Evolutionary conservation across 2,888 invertebrate genomes (phyloP).

Genomic region (Amorpha juglandis): DNA sequence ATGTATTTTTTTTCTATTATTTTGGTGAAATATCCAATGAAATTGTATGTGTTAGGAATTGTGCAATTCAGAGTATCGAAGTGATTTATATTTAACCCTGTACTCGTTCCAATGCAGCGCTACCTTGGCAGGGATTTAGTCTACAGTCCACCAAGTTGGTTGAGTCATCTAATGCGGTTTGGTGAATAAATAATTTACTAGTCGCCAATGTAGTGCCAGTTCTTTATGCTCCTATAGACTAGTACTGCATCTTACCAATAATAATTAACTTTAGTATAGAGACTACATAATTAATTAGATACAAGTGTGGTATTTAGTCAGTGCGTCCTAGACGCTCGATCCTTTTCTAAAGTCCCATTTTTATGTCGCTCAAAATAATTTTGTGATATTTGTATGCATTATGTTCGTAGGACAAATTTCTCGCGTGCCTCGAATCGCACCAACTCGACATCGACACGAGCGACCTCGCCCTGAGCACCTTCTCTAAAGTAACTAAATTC

Average conservation of each 20-base stretch:
- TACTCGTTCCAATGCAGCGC: neutral
- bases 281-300: neutral
- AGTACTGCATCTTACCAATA: neutral
- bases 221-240: neutral
- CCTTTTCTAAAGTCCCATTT: neutral
- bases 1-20: too few species aligned
- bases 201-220: neutral
- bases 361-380: neutral
- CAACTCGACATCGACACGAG: slow-evolving; percentile 95
- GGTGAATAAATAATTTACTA: neutral
- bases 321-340: neutral
- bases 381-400: slow-evolving; percentile 30
- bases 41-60: too few species aligned
- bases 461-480: slow-evolving; percentile 93
- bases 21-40: too few species aligned
- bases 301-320: neutral
- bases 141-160: neutral
- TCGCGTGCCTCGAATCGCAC: slow-evolving; percentile 90
- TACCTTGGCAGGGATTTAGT: slow-evolving; percentile 5
- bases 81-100: neutral
- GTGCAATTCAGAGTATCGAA: slow-evolving; percentile 17
- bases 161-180: slow-evolving; percentile 1
- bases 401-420: slow-evolving; percentile 88
- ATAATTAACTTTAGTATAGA: neutral
- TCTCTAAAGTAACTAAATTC: slow-evolving; percentile 96